A percentile compares a stretch with the other conserved stretches of the same genome.
phyloP scores from a whole-genome alignment of 1,140 invertebrate species.

The Eriocheir sinensis region DNA sequence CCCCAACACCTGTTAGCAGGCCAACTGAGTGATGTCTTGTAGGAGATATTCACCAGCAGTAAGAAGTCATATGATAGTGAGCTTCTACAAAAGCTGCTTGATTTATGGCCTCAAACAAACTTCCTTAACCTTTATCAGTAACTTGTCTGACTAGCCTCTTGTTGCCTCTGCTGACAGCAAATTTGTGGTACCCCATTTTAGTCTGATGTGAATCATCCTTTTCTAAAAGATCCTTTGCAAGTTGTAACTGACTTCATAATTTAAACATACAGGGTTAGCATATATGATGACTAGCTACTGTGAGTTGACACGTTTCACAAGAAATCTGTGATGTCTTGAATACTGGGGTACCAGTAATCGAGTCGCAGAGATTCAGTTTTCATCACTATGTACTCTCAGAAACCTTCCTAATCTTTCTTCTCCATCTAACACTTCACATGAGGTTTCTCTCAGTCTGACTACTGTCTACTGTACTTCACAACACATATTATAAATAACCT shows the following conservation, averaged over 20 bases:
- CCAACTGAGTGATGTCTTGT: not conserved
- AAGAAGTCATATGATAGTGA: constrained; percentile 44
- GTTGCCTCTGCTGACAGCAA: constrained; percentile 38
- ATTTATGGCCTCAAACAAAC: constrained; percentile 29
- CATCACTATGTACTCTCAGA: constrained; percentile 44
- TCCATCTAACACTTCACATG: constrained; percentile 31
- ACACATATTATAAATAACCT: constrained; percentile 65
- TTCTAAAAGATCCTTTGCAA: constrained; percentile 36
- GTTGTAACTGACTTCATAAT: constrained; percentile 35
- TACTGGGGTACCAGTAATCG: not conserved
- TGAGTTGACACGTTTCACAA: constrained; percentile 52
- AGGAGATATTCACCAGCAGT: not conserved
- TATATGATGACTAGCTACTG: constrained; percentile 64
- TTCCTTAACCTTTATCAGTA: constrained; percentile 23
- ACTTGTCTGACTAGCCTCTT: constrained; percentile 41
- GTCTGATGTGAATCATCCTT: not conserved
- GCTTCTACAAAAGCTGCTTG: constrained; percentile 32
- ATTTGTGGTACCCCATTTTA: not conserved
- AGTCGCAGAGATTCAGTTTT: constrained; percentile 18
- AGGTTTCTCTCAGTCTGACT: constrained; percentile 62
- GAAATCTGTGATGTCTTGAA: constrained; percentile 58
- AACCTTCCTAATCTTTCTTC: constrained; percentile 1
- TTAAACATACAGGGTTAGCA: too few relatives aligned
- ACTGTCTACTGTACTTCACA: constrained; percentile 68
- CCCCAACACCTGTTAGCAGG: not conserved